Evolutionary conservation across 1,140 invertebrate species (phyloP).

Genomic region (Augochlora pura): DNA sequence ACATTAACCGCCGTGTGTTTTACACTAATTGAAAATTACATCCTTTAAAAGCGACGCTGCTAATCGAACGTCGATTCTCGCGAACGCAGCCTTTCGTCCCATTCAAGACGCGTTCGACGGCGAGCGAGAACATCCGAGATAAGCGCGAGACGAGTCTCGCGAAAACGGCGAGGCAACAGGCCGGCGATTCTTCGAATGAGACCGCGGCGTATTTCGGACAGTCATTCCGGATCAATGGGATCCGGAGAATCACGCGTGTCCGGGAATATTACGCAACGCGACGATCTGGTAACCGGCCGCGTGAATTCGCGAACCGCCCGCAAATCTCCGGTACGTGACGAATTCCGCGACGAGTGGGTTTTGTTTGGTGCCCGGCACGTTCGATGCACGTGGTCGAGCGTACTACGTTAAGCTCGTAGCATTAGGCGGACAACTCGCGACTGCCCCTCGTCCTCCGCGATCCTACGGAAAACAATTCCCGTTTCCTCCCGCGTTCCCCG

Average conservation of each 20-base stretch:
- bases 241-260: constrained; percentile 8
- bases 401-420: constrained; percentile 51
- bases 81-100: too few relatives aligned
- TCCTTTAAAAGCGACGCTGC: too few relatives aligned
- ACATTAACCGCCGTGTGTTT: not conserved
- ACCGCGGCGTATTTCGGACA: not conserved
- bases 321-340: constrained; percentile 79
- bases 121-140: too few relatives aligned
- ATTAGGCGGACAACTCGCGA: constrained; percentile 41
- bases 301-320: constrained; percentile 70
- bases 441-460: not conserved
- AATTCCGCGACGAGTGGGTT: constrained; percentile 73
- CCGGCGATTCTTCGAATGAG: too few relatives aligned
- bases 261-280: constrained; percentile 52
- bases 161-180: too few relatives aligned
- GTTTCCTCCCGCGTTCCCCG: not conserved
- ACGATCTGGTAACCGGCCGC: constrained; percentile 69
- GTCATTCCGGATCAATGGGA: not conserved
- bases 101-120: too few relatives aligned
- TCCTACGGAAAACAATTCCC: not conserved
- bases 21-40: too few relatives aligned
- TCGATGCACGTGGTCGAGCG: constrained; percentile 62
- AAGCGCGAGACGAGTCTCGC: too few relatives aligned
- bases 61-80: too few relatives aligned
- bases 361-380: constrained; percentile 66